Evolutionary conservation across 2,797 vertebrate genomes (phyloP).

Genomic region (Phrynocephalus guinanensis): DNA sequence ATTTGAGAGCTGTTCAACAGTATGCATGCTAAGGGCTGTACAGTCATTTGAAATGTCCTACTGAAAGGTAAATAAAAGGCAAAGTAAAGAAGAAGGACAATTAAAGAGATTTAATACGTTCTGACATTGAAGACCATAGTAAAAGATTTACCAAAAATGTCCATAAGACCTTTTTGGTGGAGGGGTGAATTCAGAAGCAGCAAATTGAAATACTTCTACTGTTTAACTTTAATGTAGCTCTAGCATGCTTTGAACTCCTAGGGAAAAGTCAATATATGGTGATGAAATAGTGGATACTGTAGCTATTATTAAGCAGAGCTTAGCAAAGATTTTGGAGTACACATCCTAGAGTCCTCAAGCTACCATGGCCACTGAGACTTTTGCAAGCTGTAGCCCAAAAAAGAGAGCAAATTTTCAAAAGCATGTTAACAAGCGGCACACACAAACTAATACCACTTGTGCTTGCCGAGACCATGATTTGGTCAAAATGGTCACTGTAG

Average conservation of each 20-base stretch:
- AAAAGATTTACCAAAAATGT: background rate
- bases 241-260: background rate
- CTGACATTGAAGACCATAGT: background rate
- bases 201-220: background rate
- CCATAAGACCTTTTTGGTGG: background rate
- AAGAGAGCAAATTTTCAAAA: too few species aligned
- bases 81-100: background rate
- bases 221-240: background rate
- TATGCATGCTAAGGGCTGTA: background rate
- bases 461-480: background rate
- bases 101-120: too few species aligned
- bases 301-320: too few species aligned
- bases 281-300: too few species aligned
- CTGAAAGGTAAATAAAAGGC: background rate
- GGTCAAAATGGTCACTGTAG: background rate
- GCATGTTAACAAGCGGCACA: background rate
- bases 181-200: background rate
- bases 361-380: too few species aligned
- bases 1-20: background rate
- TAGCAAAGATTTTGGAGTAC: too few species aligned
- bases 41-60: background rate
- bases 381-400: too few species aligned
- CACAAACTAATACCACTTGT: background rate
- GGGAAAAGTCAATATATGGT: too few species aligned
- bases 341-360: too few species aligned